Evolutionary conservation across 2,888 invertebrate genomes (phyloP), one percentile per base, ranked within the genome.

Genomic region (Dicyrtoma fusca): DNA sequence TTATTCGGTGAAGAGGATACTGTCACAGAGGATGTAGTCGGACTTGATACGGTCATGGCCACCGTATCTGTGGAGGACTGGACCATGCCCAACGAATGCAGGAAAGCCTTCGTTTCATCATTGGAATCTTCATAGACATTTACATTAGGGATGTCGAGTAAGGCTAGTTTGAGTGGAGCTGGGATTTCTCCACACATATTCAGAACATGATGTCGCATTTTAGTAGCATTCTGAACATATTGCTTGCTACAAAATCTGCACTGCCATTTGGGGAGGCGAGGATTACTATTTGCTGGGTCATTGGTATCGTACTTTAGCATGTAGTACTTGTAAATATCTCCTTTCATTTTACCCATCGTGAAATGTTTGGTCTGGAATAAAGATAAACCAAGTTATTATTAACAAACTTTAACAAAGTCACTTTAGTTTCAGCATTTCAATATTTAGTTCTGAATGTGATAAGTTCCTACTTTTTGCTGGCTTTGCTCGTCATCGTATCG

Each of bases 101-200:
- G 42, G 26, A 53, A 66, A n/a, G 25, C 17, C 44, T 55, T 49
- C 1, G 47, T 63, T 26, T 23, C 66, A 55, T 66, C 66, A 55
- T 34, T 55, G 3, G 55, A 53, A 21, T 66, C 66, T 5, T 66
- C 66, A 6, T 34, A 55, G 21, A 44, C 21, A 59, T 59, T 59
- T 4, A 47, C 23, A 26, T 66, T 66, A 11, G 66, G 66, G 44
- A 66, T 66, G 34, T 66, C 66, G 10, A 66, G 44, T 2, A 66
- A 21, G 13, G 66, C 66, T 17, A 66, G 26, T 26, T 66, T 66
- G 1, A 66, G 23, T 1, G 66, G 66, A 42, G 66, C 66, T 21
- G 66, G 66, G 21, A 66, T 66, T 19, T 66, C 66, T 55, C 55
- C 66, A 66, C 66, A 66, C 66, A 66, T 66, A 21, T 66, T 66